Percentiles rank a stretch among this genome's conserved stretches.
Conservation (phyloP, 2,797 vertebrate genomes). For the Dryobates pubescens region DNA sequence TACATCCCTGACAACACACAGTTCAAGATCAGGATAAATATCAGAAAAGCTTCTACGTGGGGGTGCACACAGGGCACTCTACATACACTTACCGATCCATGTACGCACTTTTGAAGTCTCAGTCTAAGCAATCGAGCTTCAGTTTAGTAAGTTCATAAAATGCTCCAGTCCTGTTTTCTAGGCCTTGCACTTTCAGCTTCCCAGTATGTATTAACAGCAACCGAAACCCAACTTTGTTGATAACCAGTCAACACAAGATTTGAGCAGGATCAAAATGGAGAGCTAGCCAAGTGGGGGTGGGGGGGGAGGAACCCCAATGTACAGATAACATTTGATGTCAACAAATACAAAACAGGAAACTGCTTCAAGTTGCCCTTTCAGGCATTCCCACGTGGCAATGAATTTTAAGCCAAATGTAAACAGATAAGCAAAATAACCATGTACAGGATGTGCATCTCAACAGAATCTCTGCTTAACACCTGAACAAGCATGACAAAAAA, state of each 20-base stretch:
- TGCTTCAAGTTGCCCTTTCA: background rate
- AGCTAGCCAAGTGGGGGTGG: no score
- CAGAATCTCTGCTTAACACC: background rate
- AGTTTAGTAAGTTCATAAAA: background rate
- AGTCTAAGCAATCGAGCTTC: background rate
- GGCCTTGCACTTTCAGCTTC: background rate
- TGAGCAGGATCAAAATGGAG: background rate
- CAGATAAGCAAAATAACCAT: background rate
- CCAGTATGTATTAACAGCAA: background rate
- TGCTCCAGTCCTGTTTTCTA: background rate
- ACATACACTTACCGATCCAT: background rate
- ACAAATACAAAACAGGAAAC: background rate
- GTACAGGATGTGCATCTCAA: background rate
- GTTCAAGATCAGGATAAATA: background rate
- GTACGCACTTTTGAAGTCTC: background rate
- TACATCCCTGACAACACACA: accelerated
- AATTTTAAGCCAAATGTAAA: background rate
- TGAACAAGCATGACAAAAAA: background rate
- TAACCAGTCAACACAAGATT: background rate
- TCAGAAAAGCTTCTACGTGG: background rate
- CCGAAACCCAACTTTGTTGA: background rate
- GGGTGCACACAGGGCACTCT: background rate
- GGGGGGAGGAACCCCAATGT: no score
- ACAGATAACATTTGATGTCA: background rate
- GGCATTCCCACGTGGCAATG: background rate